A percentile compares a stretch with the other conserved stretches of the same genome.
Conservation (phyloP, 2,797 vertebrate species). For the Acanthurus leucopareius region DNA sequence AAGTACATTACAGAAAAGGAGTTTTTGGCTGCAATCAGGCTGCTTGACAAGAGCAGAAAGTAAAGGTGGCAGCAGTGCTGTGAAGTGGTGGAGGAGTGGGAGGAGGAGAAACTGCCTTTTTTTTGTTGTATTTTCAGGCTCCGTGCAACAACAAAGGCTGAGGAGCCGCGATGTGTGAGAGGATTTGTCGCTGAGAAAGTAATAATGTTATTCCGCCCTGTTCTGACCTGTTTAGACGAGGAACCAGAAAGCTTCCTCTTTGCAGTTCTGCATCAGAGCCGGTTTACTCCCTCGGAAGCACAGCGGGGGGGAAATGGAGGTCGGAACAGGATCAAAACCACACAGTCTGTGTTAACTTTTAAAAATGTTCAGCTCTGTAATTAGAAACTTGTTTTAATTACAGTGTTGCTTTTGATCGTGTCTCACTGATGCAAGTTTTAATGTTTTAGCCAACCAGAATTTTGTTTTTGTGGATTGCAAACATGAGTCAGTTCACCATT, state of each 20-base stretch:
- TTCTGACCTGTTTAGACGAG: constrained; percentile 37
- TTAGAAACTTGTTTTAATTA: too few species aligned
- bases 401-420: background rate
- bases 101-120: constrained; percentile 39
- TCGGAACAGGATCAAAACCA: background rate
- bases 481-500: too few species aligned
- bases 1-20: constrained; percentile 1
- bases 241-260: constrained; percentile 6
- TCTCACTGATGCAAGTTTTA: background rate
- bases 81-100: constrained; percentile 26
- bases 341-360: background rate
- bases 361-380: too few species aligned
- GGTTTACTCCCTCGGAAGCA: constrained; percentile 12
- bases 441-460: background rate
- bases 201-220: constrained; percentile 39
- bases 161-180: constrained; percentile 13
- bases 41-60: constrained; percentile 33
- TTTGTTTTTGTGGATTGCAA: background rate
- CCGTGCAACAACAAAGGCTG: constrained; percentile 19
- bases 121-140: constrained; percentile 41
- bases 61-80: constrained; percentile 34
- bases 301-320: background rate
- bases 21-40: constrained; percentile 15
- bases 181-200: constrained; percentile 36
- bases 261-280: constrained; percentile 6